Percentiles rank a stretch among this genome's conserved stretches.
Evolutionary conservation across 2,797 vertebrate genomes (phyloP).

Genomic region (Microtus agrestis): DNA sequence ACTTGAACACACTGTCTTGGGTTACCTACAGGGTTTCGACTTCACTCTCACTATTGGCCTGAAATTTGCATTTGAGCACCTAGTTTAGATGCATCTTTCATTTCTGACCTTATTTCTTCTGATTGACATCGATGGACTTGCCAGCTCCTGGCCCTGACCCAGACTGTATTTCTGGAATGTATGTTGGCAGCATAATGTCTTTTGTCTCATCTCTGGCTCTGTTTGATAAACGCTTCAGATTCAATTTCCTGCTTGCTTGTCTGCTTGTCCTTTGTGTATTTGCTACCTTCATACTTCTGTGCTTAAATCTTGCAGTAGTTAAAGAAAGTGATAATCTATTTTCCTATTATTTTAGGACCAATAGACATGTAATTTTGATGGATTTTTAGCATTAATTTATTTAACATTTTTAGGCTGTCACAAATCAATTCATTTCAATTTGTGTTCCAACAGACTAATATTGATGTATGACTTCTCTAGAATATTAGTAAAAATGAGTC

Average conservation of each 20-base stretch:
- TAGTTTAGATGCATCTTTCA: constrained; percentile 59
- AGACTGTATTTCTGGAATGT: constrained; percentile 73
- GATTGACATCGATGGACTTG: constrained; percentile 62
- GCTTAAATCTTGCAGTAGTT: background rate
- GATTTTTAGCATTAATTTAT: constrained; percentile 26
- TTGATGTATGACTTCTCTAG: background rate
- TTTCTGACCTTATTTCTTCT: constrained; percentile 68
- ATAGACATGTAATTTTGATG: background rate
- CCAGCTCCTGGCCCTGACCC: constrained; percentile 65
- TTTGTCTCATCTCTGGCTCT: constrained; percentile 33
- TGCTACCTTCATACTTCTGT: background rate
- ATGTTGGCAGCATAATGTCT: constrained; percentile 65
- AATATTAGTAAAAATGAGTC: background rate
- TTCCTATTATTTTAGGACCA: background rate
- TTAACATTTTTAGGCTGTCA: background rate
- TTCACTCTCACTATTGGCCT: constrained; percentile 20
- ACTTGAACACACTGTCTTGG: background rate
- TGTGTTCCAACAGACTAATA: background rate
- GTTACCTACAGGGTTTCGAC: background rate
- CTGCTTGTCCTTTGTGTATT: background rate
- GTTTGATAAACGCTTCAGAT: constrained; percentile 31
- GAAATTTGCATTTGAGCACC: constrained; percentile 16
- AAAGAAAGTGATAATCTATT: background rate
- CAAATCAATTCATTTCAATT: background rate
- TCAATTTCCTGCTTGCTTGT: constrained; percentile 34